These are phyloP conservation scores for Mystacides longicornis DNA, from an alignment of 2,888 invertebrate genomes.

Conservation along the genomic window DNA sequence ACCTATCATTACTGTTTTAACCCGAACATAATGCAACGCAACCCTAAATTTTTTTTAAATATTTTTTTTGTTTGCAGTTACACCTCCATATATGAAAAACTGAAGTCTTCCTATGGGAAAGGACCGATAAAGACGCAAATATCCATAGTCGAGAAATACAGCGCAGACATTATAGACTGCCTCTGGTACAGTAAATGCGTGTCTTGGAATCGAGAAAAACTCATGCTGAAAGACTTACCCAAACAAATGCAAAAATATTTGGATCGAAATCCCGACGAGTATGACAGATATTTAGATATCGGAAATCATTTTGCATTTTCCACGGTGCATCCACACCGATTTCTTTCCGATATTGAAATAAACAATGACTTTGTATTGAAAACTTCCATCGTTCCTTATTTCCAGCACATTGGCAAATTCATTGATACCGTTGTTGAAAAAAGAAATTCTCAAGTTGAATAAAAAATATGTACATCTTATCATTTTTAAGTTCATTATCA, in stretches of 20 bases:
- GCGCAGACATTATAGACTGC: slow-evolving; percentile 36
- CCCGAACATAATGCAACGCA: too few species aligned
- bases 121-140: slow-evolving; percentile 17
- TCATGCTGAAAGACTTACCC: slow-evolving; percentile 35
- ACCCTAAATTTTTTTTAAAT: too few species aligned
- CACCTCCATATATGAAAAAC: slow-evolving; percentile 18
- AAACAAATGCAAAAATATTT: slow-evolving; percentile 36
- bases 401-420: slow-evolving; percentile 14
- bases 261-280: slow-evolving; percentile 29
- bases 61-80: slow-evolving; percentile 17
- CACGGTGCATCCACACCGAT: slow-evolving; percentile 29
- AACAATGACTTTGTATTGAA: slow-evolving; percentile 7
- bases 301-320: slow-evolving; percentile 40
- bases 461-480: too few species aligned
- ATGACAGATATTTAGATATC: slow-evolving; percentile 36
- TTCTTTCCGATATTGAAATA: not conserved
- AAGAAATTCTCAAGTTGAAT: not conserved
- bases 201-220: slow-evolving; percentile 31
- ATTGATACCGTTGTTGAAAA: slow-evolving; percentile 10
- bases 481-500: too few species aligned
- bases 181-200: slow-evolving; percentile 37
- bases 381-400: slow-evolving; percentile 10
- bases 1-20: too few species aligned
- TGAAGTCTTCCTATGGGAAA: slow-evolving; percentile 14
- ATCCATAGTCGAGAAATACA: slow-evolving; percentile 12